Evolutionary conservation across 2,888 invertebrate genomes (phyloP), one percentile per base, ranked within the genome.

Genomic region (Spisula solida): DNA sequence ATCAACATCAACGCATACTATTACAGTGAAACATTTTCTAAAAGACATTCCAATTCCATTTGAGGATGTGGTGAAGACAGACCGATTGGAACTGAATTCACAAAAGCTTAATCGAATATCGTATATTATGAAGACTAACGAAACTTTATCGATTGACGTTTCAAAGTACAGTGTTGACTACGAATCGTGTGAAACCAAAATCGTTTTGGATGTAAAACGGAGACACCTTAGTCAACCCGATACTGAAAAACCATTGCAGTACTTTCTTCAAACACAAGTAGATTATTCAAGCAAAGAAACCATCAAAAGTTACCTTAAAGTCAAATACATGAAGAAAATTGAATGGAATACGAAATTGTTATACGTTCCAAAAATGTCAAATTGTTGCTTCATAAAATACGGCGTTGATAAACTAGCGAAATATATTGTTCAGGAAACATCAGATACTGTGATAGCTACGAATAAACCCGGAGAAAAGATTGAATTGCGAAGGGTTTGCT

Each of bases 251-350:
- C 47, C 81, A 12, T 18, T 81, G 31, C 25, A 14, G 6, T 55
- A 55, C 18, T 81, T 81, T 55, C 18, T 81, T 20, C 31, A 81
- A 31, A 81, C 55, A 18, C 56, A 81, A 31, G 51, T 81, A 8
- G 81, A 81, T 56, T 81, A 29, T 48, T 56, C 55, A 5, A 51
- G 55, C 29, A 81, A 81, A 55, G 81, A 81, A 29, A 31, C 55
- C 0, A n/a, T 81, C 8, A 25, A 31, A 55, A 81, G 55, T 31
- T 55, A 81, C 81, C 0, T 81, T 5, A n/a, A 56, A 56, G 55
- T 55, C 20, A 81, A 47, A 55, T 81, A 81, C 55, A 25, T 81
- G 55, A 81, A 55, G 55, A 25, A 41, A 25, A 81, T 81, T 20
- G 56, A 25, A 5, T 55, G 81, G n/a, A 55, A 55, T 31, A 14